Base-by-base conservation (phyloP, 2,797 vertebrate species). In the Neoniphon sammara region DNA sequence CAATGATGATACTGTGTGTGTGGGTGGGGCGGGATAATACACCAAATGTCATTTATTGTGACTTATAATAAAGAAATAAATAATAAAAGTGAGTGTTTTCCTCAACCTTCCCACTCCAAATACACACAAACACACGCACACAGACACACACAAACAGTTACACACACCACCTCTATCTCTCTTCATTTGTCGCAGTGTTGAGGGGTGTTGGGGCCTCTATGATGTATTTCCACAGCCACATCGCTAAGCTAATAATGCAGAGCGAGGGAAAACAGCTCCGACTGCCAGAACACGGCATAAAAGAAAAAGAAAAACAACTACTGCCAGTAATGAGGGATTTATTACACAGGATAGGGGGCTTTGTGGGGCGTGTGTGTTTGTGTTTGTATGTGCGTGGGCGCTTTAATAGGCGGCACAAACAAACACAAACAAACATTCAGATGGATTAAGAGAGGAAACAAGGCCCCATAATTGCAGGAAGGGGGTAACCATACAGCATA, bases 391-490 rank as follows among this genome's bases (percentile, higher is more conserved):
- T 70, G 65, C 53, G 69, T 78, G 21, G 65, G 46, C 50, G 55
- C 56, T 67, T 49, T 59, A 80, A 82, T 73, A 78, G 70, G 80
- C 81, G 59, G 65, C 70, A 88, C 73, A 73, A 85, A 77, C 59
- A 88, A 82, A 87, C 73, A 87, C 78, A 92, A 91, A 89, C 87
- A 89, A 87, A 87, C 84, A 75, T 74, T 83, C 67, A 61, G 53
- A 75, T 75, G 79, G 79, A 81, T 87, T 87, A 82, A 66, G 79
- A 61, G 46, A 85, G 84, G 84, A 89, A 90, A 88, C 76, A 80
- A 76, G 70, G n/a, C 65, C 75, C 71, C 39, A 50, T 89, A 90
- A 91, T 90, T 88, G 85, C 89, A 90, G 88, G 87, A 91, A 90
- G 82, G 59, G 75, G 77, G 61, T 83, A 59, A 70, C 57, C 49